These are phyloP conservation scores for Cromileptes altivelis DNA, from an alignment of 2,113 vertebrate species.

Conservation along the genomic window DNA sequence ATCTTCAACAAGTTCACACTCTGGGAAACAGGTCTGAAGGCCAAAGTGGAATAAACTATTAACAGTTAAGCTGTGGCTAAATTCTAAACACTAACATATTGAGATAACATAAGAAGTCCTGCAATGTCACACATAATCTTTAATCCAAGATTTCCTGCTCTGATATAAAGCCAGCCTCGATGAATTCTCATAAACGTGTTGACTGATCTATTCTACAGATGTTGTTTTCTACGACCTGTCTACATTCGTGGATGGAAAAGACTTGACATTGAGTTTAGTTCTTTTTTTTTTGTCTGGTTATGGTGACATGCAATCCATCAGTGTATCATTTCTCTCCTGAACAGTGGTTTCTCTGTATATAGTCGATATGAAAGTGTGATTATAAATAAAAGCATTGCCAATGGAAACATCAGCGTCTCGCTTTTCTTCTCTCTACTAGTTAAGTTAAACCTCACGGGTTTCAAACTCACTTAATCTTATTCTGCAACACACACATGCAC, in stretches of 20 bases:
- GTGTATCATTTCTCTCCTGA: slow-evolving; percentile 55
- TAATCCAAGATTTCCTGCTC: not conserved
- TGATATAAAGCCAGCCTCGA: not conserved
- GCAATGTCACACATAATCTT: not conserved
- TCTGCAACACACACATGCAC: not conserved
- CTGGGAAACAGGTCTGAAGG: not conserved
- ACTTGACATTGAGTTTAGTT: not conserved
- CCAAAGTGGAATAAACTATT: slow-evolving; percentile 9
- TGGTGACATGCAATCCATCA: slow-evolving; percentile 39
- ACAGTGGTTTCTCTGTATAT: slow-evolving; percentile 77
- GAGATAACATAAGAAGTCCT: not conserved
- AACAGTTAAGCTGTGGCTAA: not conserved
- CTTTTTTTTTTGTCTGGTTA: not conserved
- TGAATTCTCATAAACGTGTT: slow-evolving; percentile 1
- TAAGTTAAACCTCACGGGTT: too few species aligned
- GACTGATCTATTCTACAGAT: not conserved
- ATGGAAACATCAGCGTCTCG: slow-evolving; percentile 24
- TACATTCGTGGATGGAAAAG: slow-evolving; percentile 5
- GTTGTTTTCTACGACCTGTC: slow-evolving; percentile 16
- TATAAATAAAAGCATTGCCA: slow-evolving; percentile 77
- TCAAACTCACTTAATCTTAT: too few species aligned
- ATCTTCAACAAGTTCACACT: not conserved
- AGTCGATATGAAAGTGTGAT: slow-evolving; percentile 72
- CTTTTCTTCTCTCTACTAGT: not conserved
- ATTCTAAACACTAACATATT: not conserved